Conservation (phyloP, 2,888 invertebrate genomes). For the Diaphora mendica region DNA sequence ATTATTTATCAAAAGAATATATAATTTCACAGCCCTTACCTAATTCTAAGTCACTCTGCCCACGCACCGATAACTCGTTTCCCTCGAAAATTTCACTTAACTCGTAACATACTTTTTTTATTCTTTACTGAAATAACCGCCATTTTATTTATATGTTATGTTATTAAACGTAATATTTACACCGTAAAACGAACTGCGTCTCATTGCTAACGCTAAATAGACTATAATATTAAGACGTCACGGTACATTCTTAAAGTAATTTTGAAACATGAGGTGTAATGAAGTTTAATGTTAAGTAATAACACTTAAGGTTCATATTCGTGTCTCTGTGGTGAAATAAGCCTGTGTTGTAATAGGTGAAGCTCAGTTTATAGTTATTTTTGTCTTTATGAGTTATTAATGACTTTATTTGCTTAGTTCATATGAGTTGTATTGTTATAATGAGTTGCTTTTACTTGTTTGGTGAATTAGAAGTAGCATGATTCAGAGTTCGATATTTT, state of each 20-base stretch:
- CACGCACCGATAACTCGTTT: not conserved
- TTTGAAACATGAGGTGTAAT: constrained; percentile 25
- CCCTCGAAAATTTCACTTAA: constrained; percentile 24
- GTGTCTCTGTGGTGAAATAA: constrained; percentile 6
- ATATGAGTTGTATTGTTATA: not conserved
- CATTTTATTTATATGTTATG: constrained; percentile 25
- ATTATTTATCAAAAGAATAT: not conserved
- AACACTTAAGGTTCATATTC: constrained; percentile 20
- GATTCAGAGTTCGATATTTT: not conserved
- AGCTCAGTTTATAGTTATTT: not conserved
- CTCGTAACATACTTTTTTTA: constrained; percentile 28
- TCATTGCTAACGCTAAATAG: constrained; percentile 5
- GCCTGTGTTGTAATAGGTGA: constrained; percentile 8
- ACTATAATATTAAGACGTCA: constrained; percentile 5
- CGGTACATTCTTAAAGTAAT: constrained; percentile 30
- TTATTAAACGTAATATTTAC: constrained; percentile 36
- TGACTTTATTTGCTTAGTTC: not conserved
- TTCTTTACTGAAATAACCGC: constrained; percentile 21
- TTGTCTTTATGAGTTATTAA: not conserved
- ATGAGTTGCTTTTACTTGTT: not conserved
- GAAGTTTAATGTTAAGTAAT: constrained; percentile 35
- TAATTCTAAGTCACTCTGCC: constrained; percentile 9
- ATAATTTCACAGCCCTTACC: not conserved
- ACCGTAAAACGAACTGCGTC: constrained; percentile 20
- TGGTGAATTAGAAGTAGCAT: not conserved